Evolutionary conservation across 2,113 vertebrate genomes (phyloP), one percentile per base, ranked within the genome.

Genomic region (Cygnus atratus): DNA sequence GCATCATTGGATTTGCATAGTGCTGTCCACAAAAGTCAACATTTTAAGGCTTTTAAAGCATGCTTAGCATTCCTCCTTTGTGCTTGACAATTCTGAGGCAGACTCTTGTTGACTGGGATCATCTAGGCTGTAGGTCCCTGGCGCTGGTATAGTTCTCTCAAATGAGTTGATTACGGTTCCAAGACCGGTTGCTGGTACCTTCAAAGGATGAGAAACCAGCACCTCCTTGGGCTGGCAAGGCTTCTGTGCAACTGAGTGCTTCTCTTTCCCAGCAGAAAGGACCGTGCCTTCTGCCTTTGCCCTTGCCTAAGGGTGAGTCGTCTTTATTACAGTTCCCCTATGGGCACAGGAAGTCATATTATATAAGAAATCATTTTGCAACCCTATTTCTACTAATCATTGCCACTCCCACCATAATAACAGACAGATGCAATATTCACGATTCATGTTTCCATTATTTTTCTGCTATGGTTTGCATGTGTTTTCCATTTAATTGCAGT

Each of bases 401-500:
- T 95, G 92, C 96, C 96, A 94, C 95, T 96, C 94, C 94, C 95
- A 74, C 90, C 54, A 1, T 96, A 97, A 95, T 96, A 94, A 90
- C 89, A 97, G 92, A 80, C 93, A 95, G 93, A 95, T 93, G 84
- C 92, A 93, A 92, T 86, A 88, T 41, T 35, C 75, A 55, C 78
- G 1, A 90, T 96, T 93, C 92, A 86, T 89, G 91, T 92, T 96
- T 93, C 94, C 75, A 26, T 95, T 94, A 93, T 87, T 95, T 97
- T 93, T 96, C 85, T 95, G 94, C 92, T 84, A 55, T 59, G 75
- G 76, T 87, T 93, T 96, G 95, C 96, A 96, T 95, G 66, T 96
- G 89, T 95, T 95, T 96, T 92, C 89, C 89, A 95, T 96, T 96
- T 97, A 93, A 97, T 97, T 95, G 79, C 58, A 82, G 89, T 66